Evolutionary conservation across 1,140 invertebrate species (phyloP), one percentile per base, ranked within the genome.

Genomic region (Bradynema listronoti): DNA sequence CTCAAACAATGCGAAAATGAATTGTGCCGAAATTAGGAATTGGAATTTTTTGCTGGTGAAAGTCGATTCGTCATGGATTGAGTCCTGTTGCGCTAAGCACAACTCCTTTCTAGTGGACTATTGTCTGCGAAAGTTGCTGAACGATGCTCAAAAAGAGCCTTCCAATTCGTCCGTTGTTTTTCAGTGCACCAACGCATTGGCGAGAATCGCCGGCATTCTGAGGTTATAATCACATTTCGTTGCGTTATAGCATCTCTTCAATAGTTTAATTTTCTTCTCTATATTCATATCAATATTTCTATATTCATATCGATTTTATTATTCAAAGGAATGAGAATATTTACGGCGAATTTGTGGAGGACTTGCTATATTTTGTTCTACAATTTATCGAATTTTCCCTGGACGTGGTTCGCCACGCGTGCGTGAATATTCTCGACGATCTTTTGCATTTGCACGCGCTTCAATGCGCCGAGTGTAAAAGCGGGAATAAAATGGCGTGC

Each of bases 31-130:
- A 39, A 11, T 39, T 39, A 50, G 3, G 34, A n/a, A 50, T 45
- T 55, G 22, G n/a, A 46, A 3, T 14, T 53, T 55, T 56, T 55
- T 55, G n/a, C 52, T 55, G n/a, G 16, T n/a, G 14, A 55, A 54
- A 55, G 27, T 24, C n/a, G 4, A 55, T 50, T n/a, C 43, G 27
- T 27, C 16, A 27, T 55, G 52, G 52, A 16, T 53, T 4, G 19
- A 55, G 52, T 24, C 33, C 19, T 55, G 52, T 55, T 55, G 52
- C 32, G 22, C n/a, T 27, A 53, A 16, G 25, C 52, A 55, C 16
- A 24, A 30, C 33, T 55, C 3, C 32, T 55, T 55, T 55, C 52
- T 55, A 2, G 22, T 43, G 22, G 52, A 55, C 25, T 43, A 27
- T 16, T 43, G 33, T 16, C 52, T 55, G 50, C 52, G 32, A n/a